These are phyloP conservation scores for Enteromius argenteus DNA, from an alignment of 2,797 vertebrate species.

Conservation along the genomic window DNA sequence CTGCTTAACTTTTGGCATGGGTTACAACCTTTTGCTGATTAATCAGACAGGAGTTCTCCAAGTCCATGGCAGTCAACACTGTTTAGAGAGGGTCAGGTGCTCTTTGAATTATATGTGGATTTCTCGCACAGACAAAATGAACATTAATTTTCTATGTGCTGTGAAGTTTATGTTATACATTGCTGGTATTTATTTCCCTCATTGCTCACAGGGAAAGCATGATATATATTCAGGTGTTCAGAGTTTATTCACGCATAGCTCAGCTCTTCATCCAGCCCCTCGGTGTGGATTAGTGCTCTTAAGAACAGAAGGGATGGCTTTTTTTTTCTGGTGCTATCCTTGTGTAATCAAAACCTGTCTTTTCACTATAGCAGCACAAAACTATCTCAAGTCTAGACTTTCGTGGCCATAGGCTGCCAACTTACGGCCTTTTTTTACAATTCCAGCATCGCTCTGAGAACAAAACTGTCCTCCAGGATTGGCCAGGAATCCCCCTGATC, in stretches of 20 bases:
- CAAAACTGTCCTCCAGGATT: neutral
- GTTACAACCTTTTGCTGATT: neutral
- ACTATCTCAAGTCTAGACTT: slow-evolving; percentile 25
- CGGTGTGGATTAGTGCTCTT: neutral
- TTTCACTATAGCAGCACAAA: slow-evolving; percentile 26
- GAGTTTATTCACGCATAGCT: neutral
- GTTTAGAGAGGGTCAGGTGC: neutral
- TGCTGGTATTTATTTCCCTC: neutral
- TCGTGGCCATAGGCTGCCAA: slow-evolving; percentile 11
- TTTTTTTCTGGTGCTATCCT: slow-evolving; percentile 29
- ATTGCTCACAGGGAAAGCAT: neutral
- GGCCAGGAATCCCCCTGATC: slow-evolving; percentile 25
- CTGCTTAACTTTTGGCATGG: neutral
- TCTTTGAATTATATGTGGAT: neutral
- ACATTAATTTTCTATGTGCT: neutral
- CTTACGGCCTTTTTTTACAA: slow-evolving; percentile 22
- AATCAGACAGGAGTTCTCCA: neutral
- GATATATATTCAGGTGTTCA: slow-evolving; percentile 21
- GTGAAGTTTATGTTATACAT: neutral
- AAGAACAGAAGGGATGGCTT: slow-evolving; percentile 21
- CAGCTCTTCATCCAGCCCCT: neutral
- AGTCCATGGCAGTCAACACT: neutral
- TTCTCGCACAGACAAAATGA: neutral
- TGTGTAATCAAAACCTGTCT: slow-evolving; percentile 27
- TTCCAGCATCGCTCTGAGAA: slow-evolving; percentile 2